Conservation (phyloP, 2,797 vertebrate species). For the Amniataba percoides region DNA sequence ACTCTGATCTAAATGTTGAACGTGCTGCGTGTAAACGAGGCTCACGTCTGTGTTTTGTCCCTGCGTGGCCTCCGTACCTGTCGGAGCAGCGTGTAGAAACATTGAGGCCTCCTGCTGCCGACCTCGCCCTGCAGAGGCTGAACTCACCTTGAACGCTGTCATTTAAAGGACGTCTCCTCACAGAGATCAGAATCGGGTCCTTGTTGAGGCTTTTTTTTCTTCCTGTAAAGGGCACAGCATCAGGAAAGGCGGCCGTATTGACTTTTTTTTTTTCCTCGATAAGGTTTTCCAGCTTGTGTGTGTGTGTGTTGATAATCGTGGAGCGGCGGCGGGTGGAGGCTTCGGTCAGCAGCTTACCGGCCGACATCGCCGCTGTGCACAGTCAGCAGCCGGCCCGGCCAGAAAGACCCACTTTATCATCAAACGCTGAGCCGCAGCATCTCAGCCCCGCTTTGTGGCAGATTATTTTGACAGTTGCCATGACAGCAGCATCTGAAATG, state of each 20-base stretch:
- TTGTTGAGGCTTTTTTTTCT: conserved; percentile 45
- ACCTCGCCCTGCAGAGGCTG: not conserved
- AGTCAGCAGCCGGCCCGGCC: conserved; percentile 59
- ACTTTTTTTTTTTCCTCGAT: conserved; percentile 57
- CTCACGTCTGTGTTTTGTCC: not conserved
- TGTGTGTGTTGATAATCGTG: conserved; percentile 53
- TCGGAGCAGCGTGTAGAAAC: not conserved
- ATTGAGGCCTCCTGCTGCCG: not conserved
- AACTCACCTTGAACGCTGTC: conserved; percentile 34
- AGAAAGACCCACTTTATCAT: conserved; percentile 62
- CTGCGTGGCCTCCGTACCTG: conserved; percentile 1
- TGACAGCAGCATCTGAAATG: conserved; percentile 42
- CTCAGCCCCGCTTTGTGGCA: conserved; percentile 29
- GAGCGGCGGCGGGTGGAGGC: conserved; percentile 30
- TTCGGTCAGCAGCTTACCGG: conserved; percentile 69
- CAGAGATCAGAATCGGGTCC: conserved; percentile 53
- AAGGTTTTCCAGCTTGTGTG: conserved; percentile 55
- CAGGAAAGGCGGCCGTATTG: conserved; percentile 49
- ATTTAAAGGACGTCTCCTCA: conserved; percentile 37
- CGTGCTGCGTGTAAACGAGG: not conserved
- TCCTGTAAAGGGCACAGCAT: conserved; percentile 60
- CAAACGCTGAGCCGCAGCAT: conserved; percentile 46
- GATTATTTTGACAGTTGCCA: conserved; percentile 65
- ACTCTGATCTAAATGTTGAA: too few species aligned
- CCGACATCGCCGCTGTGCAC: conserved; percentile 55